Evolutionary conservation across 1,140 invertebrate genomes (phyloP), one percentile per base, ranked within the genome.

Genomic region (Drosophila arawakana): DNA sequence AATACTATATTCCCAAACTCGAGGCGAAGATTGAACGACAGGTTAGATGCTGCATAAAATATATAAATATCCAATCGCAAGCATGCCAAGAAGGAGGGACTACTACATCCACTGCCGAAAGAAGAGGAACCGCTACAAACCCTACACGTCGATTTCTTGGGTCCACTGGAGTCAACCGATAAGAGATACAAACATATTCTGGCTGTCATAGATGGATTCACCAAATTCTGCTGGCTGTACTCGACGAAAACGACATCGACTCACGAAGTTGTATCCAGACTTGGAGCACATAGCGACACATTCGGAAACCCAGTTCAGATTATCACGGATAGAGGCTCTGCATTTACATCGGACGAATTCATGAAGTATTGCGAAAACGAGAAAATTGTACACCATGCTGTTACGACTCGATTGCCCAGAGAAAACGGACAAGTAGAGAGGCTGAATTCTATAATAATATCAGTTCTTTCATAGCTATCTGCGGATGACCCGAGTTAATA

Each of bases 331-430:
- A 6, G 35, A 6, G n/a, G 34, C 13, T 11, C 52, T n/a, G 52
- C 52, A 6, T 34, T 52, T 11, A n/a, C 21, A 9, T 55, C 52
- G n/a, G 37, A 55, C 34, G 13, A 13, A n/a, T 55, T 55, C 13
- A 55, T 37, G 13, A 13, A 55, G 35, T 35, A 15, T 13, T 15
- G 34, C 13, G 11, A 54, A 3, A 11, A 7, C 8, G 50, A 54
- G 34, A 35, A 34, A 15, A 54, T 37, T 8, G n/a, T 35, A 25
- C 18, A 49, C 10, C 21, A 49, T 49, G 1, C 18, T 18, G 18
- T 18, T 18, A 18, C 18, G 18, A 18, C 18, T 18, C 1, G 18
- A 18, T 18, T 18, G 18, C 18, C 18, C 18, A 18, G 47, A 10
- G 18, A 8, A 21, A 49, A 49, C 35, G 35, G 35, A 37, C 35